Evolutionary conservation across 2,888 invertebrate genomes (phyloP).

Genomic region (Baronia brevicornis): DNA sequence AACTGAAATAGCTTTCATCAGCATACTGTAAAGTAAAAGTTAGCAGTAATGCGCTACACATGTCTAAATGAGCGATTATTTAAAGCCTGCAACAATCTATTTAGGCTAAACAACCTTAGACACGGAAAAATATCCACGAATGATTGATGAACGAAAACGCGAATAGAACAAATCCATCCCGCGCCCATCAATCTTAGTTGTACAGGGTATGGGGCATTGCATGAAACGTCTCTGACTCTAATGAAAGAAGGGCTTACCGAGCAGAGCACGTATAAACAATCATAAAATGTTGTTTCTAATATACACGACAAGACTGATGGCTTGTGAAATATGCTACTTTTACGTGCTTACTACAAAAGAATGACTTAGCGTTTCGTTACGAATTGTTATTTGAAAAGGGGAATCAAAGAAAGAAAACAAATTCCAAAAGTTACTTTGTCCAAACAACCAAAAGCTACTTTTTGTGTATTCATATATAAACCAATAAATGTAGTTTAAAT

Average conservation of each 20-base stretch:
- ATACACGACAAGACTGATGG: constrained; percentile 61
- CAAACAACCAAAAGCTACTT: no score
- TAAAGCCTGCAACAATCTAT: constrained; percentile 63
- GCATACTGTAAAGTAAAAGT: constrained; percentile 22
- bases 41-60: constrained; percentile 56
- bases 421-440: no score
- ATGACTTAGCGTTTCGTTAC: background rate
- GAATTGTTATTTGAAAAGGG: no score
- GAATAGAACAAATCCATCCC: constrained; percentile 74
- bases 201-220: constrained; percentile 41
- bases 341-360: background rate
- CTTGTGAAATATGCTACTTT: constrained; percentile 11
- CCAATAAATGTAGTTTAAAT: no score
- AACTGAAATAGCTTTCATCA: no score
- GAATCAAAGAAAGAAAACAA: no score
- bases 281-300: constrained; percentile 65
- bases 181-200: constrained; percentile 67
- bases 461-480: no score
- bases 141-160: constrained; percentile 70
- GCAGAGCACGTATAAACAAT: constrained; percentile 70
- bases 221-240: constrained; percentile 60
- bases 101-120: constrained; percentile 71
- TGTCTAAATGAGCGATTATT: constrained; percentile 52
- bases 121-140: constrained; percentile 73
- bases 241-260: constrained; percentile 72